Evolutionary conservation across 2,113 vertebrate genomes (phyloP).

Genomic region (Psephotus haematonotus): DNA sequence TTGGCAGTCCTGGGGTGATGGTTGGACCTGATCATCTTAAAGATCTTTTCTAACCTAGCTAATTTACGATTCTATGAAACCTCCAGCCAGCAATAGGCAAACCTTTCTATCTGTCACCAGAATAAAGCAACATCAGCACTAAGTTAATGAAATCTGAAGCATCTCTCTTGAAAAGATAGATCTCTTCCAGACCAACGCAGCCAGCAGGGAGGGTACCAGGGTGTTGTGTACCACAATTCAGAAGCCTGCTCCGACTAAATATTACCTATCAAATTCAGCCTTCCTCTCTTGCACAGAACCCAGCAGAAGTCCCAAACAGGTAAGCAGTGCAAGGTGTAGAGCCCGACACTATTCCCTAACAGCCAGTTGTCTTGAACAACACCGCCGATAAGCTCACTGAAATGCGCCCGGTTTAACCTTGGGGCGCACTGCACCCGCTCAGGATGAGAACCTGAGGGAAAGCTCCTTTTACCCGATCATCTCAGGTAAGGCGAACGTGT

Average conservation of each 20-base stretch:
- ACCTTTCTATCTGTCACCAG: background rate
- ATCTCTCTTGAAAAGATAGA: background rate
- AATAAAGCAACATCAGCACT: background rate
- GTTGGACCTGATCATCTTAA: background rate
- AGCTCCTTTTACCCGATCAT: accelerated
- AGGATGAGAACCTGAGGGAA: background rate
- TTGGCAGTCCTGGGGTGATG: background rate
- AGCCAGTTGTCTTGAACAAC: background rate
- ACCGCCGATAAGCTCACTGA: background rate
- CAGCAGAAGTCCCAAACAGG: accelerated
- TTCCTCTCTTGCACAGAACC: background rate
- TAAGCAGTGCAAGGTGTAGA: background rate
- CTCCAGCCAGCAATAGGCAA: accelerated
- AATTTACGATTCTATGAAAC: background rate
- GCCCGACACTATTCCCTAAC: background rate
- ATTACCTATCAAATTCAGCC: background rate
- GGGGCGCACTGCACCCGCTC: accelerated
- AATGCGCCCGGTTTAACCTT: background rate
- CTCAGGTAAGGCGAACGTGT: accelerated
- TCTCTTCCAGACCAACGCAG: accelerated
- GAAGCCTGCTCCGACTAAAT: background rate
- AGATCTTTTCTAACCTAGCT: background rate
- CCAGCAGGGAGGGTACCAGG: accelerated
- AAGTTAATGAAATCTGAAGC: background rate
- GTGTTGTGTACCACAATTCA: background rate